A percentile compares a stretch with the other conserved stretches of the same genome.
These are phyloP conservation scores for Caenorhabditis elegans DNA, from an alignment of 1,140 invertebrate species.

Conservation along the genomic window DNA sequence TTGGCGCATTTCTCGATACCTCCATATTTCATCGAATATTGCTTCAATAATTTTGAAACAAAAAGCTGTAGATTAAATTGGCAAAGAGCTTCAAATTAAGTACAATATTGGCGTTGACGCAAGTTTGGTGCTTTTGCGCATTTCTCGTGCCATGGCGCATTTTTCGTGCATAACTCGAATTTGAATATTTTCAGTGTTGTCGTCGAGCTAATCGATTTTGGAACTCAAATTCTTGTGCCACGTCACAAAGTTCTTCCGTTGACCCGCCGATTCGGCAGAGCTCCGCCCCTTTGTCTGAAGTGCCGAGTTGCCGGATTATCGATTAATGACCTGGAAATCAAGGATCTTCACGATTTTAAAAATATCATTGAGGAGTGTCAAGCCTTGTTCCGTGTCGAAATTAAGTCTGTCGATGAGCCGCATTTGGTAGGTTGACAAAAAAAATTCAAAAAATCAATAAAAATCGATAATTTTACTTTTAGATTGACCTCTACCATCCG, in stretches of 20 bases:
- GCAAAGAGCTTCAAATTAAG: too few relatives aligned
- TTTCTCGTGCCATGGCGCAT: too few relatives aligned
- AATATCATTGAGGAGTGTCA: not conserved
- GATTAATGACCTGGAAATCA: not conserved
- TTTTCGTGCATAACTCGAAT: too few relatives aligned
- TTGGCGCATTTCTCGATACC: not conserved
- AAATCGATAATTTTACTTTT: not conserved
- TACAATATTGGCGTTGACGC: too few relatives aligned
- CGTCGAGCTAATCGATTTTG: not conserved
- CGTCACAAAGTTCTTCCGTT: not conserved
- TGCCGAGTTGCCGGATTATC: not conserved
- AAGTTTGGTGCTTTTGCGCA: too few relatives aligned
- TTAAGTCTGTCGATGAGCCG: not conserved
- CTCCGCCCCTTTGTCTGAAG: slow-evolving; percentile 4
- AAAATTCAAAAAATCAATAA: not conserved
- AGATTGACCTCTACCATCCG: not conserved
- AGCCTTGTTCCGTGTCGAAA: not conserved
- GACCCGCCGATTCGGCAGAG: not conserved
- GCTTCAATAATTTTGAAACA: too few relatives aligned
- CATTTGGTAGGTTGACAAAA: not conserved
- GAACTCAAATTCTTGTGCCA: not conserved
- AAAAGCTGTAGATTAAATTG: too few relatives aligned
- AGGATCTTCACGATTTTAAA: slow-evolving; percentile 8
- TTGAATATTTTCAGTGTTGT: not conserved
- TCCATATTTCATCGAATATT: too few relatives aligned